Conservation (phyloP, 2,113 vertebrate species). For the Crotalus tigris region DNA sequence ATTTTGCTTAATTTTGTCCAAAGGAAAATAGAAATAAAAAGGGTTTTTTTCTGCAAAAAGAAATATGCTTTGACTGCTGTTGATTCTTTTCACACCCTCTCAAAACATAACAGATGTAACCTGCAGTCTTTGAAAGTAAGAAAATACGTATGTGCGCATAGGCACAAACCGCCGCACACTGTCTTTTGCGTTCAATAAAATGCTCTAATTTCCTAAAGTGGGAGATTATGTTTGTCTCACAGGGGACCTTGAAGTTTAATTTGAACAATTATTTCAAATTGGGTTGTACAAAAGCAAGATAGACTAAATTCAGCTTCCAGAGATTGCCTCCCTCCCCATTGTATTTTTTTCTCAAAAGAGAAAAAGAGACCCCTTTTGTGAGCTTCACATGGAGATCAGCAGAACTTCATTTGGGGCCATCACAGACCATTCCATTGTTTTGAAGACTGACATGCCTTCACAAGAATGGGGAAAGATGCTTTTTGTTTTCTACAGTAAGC, state of each 20-base stretch:
- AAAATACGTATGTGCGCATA: neutral
- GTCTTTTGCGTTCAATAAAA: neutral
- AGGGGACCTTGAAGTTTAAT: constrained; percentile 19
- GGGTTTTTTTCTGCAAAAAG: neutral
- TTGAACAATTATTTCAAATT: constrained; percentile 18
- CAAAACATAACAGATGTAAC: constrained; percentile 7
- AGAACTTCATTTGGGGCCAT: neutral
- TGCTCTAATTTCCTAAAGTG: neutral
- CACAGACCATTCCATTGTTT: neutral
- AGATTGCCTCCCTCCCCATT: constrained; percentile 48
- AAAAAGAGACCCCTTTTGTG: constrained; percentile 31
- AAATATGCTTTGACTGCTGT: neutral
- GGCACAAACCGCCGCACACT: neutral
- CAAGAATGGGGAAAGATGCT: neutral
- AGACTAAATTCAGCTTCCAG: constrained; percentile 26
- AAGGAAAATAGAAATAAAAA: constrained; percentile 9
- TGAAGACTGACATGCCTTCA: neutral
- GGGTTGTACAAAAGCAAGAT: constrained; percentile 38
- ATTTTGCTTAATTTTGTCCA: constrained; percentile 31
- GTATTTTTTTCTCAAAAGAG: too few relatives aligned
- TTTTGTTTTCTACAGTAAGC: neutral
- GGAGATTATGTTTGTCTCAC: constrained; percentile 7
- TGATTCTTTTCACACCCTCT: neutral
- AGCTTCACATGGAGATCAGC: constrained; percentile 31
- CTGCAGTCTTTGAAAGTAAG: neutral